Percentiles rank a stretch among this genome's conserved stretches.
phyloP scores from a whole-genome alignment of 1,140 invertebrate genomes.

The Drosophila neocordata region DNA sequence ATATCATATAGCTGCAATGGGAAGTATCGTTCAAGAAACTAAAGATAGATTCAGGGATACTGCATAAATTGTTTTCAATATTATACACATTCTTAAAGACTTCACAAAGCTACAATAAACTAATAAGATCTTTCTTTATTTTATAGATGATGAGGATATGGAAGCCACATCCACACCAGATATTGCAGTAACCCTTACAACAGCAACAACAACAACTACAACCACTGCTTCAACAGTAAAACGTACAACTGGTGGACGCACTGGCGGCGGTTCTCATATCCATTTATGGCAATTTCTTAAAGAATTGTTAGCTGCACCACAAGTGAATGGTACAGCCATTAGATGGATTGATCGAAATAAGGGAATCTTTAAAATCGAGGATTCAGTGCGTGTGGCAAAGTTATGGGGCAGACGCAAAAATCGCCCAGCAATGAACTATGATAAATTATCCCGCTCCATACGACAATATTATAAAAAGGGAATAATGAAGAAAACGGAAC shows the following conservation, averaged over 20 bases:
- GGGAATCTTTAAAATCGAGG: slow-evolving; percentile 99
- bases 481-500: slow-evolving; percentile 99
- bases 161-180: slow-evolving; percentile 9
- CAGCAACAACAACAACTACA: slow-evolving; percentile 8
- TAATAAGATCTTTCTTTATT: slow-evolving; percentile 24
- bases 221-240: slow-evolving; percentile 49
- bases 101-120: too few relatives aligned
- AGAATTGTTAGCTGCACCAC: slow-evolving; percentile 94
- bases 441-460: slow-evolving; percentile 98
- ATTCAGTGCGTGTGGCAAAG: slow-evolving; percentile 96
- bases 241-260: slow-evolving; percentile 78
- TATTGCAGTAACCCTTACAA: slow-evolving; percentile 21
- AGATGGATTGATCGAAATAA: slow-evolving; percentile 97
- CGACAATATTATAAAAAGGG: slow-evolving; percentile 99
- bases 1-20: too few relatives aligned
- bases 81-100: too few relatives aligned
- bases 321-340: slow-evolving; percentile 95
- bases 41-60: too few relatives aligned
- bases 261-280: slow-evolving; percentile 92
- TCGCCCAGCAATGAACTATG: slow-evolving; percentile 99
- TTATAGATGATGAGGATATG: slow-evolving; percentile 86
- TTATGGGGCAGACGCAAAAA: slow-evolving; percentile 99
- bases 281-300: slow-evolving; percentile 99
- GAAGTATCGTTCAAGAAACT: too few relatives aligned
- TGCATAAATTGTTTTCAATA: too few relatives aligned